Percentiles rank a stretch among this genome's conserved stretches.
These are phyloP conservation scores for Paratrypauchen microcephalus DNA, from an alignment of 2,797 vertebrate genomes.

Conservation along the genomic window DNA sequence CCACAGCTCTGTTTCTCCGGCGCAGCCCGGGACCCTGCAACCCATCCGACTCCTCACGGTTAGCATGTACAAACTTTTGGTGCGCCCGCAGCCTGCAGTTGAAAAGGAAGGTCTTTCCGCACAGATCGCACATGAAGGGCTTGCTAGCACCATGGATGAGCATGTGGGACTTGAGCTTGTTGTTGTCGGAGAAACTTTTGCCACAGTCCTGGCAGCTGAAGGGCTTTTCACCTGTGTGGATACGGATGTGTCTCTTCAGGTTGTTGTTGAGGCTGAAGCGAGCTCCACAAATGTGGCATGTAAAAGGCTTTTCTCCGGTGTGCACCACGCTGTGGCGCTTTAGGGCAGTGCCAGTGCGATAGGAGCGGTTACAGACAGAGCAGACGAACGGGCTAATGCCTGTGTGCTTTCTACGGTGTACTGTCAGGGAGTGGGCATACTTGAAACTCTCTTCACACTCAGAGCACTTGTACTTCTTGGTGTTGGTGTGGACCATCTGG, in stretches of 20 bases:
- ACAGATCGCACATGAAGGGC: conserved; percentile 72
- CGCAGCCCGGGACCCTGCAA: conserved; percentile 6
- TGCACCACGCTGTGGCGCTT: conserved; percentile 68
- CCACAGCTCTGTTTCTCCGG: conserved; percentile 45
- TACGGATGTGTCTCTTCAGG: conserved; percentile 68
- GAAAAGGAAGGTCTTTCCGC: conserved; percentile 74
- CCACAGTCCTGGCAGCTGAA: conserved; percentile 76
- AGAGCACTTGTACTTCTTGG: conserved; percentile 63
- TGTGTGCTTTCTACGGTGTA: conserved; percentile 71
- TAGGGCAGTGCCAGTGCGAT: conserved; percentile 61
- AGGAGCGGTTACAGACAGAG: conserved; percentile 56
- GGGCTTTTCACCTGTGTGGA: conserved; percentile 77
- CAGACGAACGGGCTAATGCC: conserved; percentile 62
- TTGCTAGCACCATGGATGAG: conserved; percentile 73
- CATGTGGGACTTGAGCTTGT: conserved; percentile 75
- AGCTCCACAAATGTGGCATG: conserved; percentile 69
- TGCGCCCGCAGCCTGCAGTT: conserved; percentile 74
- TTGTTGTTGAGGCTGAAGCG: conserved; percentile 73
- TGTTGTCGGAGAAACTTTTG: conserved; percentile 78
- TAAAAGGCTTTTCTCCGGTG: conserved; percentile 71
- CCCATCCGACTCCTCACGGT: conserved; percentile 29
- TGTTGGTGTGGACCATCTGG: conserved; percentile 71
- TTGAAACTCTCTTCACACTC: conserved; percentile 70
- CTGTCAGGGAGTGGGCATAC: conserved; percentile 64
- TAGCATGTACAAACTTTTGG: conserved; percentile 69